Percentiles rank a stretch among this genome's conserved stretches.
Evolutionary conservation across 1,140 invertebrate species (phyloP).

Genomic region (Pteromalus puparum): DNA sequence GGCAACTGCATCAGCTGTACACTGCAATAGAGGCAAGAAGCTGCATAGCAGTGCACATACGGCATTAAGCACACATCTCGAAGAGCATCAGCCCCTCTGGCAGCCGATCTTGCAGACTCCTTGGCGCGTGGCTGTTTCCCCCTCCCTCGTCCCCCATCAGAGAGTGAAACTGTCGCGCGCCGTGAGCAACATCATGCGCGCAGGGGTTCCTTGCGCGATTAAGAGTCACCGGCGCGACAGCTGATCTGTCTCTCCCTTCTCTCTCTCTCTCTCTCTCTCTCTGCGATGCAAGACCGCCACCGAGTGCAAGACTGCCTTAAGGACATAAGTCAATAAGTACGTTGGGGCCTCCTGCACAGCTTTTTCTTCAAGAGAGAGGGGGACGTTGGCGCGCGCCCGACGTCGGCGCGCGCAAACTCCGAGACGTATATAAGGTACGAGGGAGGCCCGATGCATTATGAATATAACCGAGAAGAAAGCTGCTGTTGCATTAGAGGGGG

Average conservation of each 20-base stretch:
- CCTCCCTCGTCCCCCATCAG: neutral
- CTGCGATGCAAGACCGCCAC: neutral
- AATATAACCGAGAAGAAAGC: neutral
- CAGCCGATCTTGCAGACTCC: slow-evolving; percentile 12
- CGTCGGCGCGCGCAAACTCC: neutral
- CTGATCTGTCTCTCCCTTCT: slow-evolving; percentile 61
- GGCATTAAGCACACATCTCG: neutral
- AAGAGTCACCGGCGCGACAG: slow-evolving; percentile 67
- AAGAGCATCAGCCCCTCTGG: neutral
- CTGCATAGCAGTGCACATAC: neutral
- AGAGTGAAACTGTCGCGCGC: slow-evolving; percentile 41
- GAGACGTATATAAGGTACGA: neutral
- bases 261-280: neutral
- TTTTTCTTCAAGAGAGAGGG: slow-evolving; percentile 53
- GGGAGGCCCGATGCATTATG: neutral
- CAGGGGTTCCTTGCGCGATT: slow-evolving; percentile 62
- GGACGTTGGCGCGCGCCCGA: neutral
- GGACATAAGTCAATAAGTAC: slow-evolving; percentile 72
- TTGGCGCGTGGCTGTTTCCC: slow-evolving; percentile 18
- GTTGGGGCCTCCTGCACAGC: slow-evolving; percentile 57
- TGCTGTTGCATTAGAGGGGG: neutral
- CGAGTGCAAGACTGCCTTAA: slow-evolving; percentile 49
- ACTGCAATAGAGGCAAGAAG: neutral
- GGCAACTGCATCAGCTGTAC: no score
- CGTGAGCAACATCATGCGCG: neutral